A percentile compares a stretch with the other conserved stretches of the same genome.
Conservation (phyloP, 2,888 invertebrate species). For the Agonopterix arenella region DNA sequence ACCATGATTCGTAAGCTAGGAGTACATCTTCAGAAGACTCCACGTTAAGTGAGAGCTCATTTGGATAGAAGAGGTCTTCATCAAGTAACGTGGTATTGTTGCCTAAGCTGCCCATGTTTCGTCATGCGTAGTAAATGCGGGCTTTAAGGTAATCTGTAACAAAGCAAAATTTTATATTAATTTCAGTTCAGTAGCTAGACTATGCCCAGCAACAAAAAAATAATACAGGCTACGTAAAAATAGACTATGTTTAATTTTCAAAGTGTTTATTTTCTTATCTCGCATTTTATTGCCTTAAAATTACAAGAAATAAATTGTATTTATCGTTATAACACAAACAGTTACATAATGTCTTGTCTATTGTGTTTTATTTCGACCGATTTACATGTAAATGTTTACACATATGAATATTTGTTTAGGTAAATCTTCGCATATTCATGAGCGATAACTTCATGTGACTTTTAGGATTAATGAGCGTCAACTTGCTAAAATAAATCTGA, state of each 20-base stretch:
- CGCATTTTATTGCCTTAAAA: no score
- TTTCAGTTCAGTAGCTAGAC: neutral
- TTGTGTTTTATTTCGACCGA: no score
- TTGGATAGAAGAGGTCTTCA: constrained; percentile 29
- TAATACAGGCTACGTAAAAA: neutral
- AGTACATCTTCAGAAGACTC: constrained; percentile 34
- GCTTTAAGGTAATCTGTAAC: constrained; percentile 41
- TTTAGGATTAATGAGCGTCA: no score
- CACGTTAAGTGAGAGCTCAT: constrained; percentile 33
- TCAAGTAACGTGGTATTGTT: constrained; percentile 70
- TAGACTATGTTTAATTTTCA: neutral
- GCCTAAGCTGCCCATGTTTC: constrained; percentile 65
- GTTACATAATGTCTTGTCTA: no score
- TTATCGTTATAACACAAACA: no score
- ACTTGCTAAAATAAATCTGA: neutral
- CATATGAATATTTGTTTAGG: no score
- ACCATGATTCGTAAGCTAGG: constrained; percentile 36
- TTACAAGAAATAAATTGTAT: no score
- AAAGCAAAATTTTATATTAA: constrained; percentile 15
- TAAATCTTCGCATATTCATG: no score
- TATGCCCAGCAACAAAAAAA: neutral
- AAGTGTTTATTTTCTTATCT: no score
- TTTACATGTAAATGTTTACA: no score
- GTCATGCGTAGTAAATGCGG: constrained; percentile 48
- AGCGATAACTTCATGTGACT: no score